A percentile compares a stretch with the other conserved stretches of the same genome.
phyloP scores from a whole-genome alignment of 2,797 vertebrate genomes.

The Avahi laniger region DNA sequence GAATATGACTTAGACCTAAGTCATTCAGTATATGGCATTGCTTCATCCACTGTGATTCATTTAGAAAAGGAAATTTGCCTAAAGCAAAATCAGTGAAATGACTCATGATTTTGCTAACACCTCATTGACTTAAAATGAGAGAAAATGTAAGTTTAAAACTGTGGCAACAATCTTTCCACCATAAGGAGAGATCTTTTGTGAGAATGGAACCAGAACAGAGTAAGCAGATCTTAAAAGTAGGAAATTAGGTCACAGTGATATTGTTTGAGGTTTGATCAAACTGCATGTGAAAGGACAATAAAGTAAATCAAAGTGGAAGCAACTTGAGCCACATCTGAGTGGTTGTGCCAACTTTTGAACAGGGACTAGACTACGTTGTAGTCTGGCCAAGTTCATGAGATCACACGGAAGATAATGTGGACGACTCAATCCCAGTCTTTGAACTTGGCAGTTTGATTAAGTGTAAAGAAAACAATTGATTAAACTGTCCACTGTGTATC shows the following conservation, averaged over 20 bases:
- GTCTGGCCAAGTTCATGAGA: neutral
- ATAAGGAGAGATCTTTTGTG: neutral
- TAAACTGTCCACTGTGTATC: neutral
- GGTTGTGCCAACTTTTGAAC: neutral
- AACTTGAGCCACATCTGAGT: neutral
- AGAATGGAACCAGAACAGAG: neutral
- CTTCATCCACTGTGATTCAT: neutral
- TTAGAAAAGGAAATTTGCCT: neutral
- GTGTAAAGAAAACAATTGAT: neutral
- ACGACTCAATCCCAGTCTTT: neutral
- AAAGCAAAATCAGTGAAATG: neutral
- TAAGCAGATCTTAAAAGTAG: neutral
- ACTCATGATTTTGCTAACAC: neutral
- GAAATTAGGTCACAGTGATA: neutral
- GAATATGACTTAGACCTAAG: neutral
- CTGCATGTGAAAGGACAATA: neutral
- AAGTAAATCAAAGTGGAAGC: neutral
- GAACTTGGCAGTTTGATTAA: neutral
- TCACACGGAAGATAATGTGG: neutral
- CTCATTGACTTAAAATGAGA: neutral
- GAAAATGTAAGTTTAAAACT: neutral
- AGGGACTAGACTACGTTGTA: neutral
- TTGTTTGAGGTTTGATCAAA: neutral
- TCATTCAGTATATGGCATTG: neutral
- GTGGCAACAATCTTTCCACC: neutral